Evolutionary conservation across 2,113 vertebrate genomes (phyloP).

Genomic region (Ornithorhynchus anatinus): DNA sequence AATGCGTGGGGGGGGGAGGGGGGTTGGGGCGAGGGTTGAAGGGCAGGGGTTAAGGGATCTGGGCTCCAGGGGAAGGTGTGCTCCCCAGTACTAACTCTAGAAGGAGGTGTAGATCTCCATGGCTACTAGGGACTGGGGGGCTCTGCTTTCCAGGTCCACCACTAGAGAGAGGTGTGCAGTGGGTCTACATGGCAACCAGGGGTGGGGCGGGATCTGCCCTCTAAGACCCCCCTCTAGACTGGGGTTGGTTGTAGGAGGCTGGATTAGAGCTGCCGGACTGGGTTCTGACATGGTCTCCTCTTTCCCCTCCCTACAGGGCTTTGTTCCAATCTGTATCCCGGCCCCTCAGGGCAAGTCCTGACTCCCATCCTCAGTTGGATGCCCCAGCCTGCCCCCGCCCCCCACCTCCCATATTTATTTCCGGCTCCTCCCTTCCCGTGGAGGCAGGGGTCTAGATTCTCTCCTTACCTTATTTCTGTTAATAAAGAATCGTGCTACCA

Average conservation of each 20-base stretch:
- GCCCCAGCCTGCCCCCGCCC: neutral
- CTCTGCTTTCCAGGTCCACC: neutral
- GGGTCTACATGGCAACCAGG: too few relatives aligned
- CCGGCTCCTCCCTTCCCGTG: too few relatives aligned
- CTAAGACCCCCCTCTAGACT: too few relatives aligned
- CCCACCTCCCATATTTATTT: neutral
- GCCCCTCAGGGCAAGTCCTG: neutral
- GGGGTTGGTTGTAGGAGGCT: neutral
- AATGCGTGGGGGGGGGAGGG: too few relatives aligned
- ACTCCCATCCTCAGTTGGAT: constrained; percentile 33
- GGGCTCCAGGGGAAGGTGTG: neutral
- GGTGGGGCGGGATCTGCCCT: too few relatives aligned
- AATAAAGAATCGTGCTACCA: too few relatives aligned
- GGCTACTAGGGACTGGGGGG: neutral
- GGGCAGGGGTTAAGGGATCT: too few relatives aligned
- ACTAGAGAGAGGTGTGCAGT: neutral
- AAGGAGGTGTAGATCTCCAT: neutral
- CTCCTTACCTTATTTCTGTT: too few relatives aligned
- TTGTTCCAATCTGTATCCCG: constrained; percentile 44
- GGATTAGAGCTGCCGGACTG: too few relatives aligned
- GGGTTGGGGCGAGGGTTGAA: too few relatives aligned
- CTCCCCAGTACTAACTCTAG: neutral
- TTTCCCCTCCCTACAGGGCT: constrained; percentile 52
- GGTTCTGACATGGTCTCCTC: neutral
- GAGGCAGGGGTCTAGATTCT: too few relatives aligned